phyloP scores from a whole-genome alignment of 1,140 invertebrate species.

The Stegodyphus mimosarum region DNA sequence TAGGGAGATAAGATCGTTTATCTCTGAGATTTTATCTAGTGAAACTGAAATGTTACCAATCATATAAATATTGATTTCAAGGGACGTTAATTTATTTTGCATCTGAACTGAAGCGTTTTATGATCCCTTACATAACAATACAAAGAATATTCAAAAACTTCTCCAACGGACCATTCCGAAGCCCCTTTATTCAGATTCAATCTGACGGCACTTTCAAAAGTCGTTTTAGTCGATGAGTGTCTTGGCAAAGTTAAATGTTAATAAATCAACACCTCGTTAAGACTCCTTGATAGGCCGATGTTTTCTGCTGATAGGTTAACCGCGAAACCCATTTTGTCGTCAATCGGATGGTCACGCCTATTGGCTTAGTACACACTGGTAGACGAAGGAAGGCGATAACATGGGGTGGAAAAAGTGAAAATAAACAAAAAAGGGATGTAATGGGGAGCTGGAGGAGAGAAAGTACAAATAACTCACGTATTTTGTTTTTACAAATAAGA shows the following conservation, averaged over 20 bases:
- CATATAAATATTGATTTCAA: no score
- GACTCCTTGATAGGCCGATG: conserved; percentile 24
- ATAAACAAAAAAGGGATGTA: neutral
- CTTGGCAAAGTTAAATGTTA: neutral
- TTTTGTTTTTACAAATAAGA: no score
- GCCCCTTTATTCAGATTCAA: no score
- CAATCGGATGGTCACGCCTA: conserved; percentile 21
- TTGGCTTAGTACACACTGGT: conserved; percentile 13
- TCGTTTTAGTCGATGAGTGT: neutral
- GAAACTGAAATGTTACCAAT: no score
- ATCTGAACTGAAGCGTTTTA: no score
- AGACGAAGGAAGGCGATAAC: neutral
- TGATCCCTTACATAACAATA: no score
- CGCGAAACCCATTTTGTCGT: conserved; percentile 15
- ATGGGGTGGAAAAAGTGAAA: neutral
- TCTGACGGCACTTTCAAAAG: neutral
- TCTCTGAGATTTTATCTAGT: no score
- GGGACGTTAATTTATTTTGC: no score
- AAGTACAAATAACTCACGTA: neutral
- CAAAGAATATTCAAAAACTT: no score
- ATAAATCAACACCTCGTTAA: conserved; percentile 43
- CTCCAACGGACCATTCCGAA: no score
- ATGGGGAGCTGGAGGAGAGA: neutral
- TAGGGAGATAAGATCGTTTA: no score
- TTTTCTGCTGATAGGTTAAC: conserved; percentile 26